Evolutionary conservation across 2,797 vertebrate genomes (phyloP).

Genomic region (Muscicapa striata): DNA sequence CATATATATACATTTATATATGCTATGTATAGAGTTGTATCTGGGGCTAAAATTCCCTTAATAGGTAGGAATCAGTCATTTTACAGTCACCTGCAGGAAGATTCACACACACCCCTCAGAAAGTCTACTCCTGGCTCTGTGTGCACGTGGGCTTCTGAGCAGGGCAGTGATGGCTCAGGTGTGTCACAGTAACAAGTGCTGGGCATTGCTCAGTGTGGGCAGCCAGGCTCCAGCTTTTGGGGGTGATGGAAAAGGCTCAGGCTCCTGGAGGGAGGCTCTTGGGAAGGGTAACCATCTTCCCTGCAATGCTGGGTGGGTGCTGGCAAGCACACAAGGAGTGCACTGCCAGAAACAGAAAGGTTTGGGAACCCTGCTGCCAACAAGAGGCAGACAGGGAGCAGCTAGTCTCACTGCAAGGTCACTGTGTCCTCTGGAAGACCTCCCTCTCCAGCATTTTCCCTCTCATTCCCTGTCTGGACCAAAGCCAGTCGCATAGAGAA

Average conservation of each 20-base stretch:
- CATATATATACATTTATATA: not conserved
- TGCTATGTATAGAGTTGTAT: not conserved
- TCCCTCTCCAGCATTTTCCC: not conserved
- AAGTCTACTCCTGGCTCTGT: not conserved
- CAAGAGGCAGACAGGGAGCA: conserved; percentile 27
- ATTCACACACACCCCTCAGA: not conserved
- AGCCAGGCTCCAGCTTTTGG: not conserved
- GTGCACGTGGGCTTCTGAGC: not conserved
- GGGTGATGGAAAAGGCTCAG: not conserved
- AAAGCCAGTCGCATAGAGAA: not conserved
- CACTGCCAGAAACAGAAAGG: conserved; percentile 15
- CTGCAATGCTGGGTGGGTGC: conserved; percentile 1
- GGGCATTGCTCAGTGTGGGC: not conserved
- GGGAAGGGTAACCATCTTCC: not conserved
- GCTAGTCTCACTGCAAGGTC: conserved; percentile 9
- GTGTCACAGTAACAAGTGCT: rapidly evolving
- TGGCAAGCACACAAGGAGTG: not conserved
- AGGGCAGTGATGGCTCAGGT: not conserved
- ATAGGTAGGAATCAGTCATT: not conserved
- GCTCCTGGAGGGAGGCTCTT: not conserved
- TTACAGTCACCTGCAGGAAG: not conserved
- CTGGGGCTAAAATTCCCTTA: not conserved
- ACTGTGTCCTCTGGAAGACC: conserved; percentile 46
- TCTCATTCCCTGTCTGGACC: not conserved
- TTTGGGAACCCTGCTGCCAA: conserved; percentile 27